A percentile compares a stretch with the other conserved stretches of the same genome.
phyloP scores from a whole-genome alignment of 2,113 vertebrate genomes.

The Willisornis vidua region DNA sequence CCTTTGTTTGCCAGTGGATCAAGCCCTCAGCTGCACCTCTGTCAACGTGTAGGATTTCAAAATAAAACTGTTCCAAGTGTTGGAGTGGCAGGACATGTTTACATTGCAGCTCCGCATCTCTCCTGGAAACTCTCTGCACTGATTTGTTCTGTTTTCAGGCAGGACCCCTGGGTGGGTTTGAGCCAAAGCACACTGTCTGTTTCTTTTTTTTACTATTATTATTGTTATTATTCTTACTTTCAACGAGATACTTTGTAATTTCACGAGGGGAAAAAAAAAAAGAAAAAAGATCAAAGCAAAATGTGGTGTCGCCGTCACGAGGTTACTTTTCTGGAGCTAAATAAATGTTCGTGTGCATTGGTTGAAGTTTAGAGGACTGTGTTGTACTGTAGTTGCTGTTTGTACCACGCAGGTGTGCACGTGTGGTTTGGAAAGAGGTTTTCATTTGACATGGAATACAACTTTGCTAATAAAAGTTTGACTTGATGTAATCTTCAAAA shows the following conservation, averaged over 20 bases:
- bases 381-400: conserved; percentile 77
- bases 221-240: background rate
- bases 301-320: conserved; percentile 21
- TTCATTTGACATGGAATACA: conserved; percentile 74
- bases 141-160: conserved; percentile 35
- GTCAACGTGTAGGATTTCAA: background rate
- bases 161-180: conserved; percentile 33
- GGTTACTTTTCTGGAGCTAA: conserved; percentile 52
- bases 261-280: background rate
- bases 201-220: background rate
- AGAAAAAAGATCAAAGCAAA: conserved; percentile 48
- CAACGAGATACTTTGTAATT: conserved; percentile 1
- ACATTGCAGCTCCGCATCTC: conserved; percentile 38
- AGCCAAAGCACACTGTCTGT: conserved; percentile 64
- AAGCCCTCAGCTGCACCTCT: background rate
- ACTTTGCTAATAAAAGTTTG: conserved; percentile 81
- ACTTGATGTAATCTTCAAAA: conserved; percentile 70
- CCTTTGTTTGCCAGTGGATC: background rate
- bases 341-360: conserved; percentile 64
- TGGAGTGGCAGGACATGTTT: conserved; percentile 53
- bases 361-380: conserved; percentile 62
- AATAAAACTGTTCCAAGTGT: background rate
- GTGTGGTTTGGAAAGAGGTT: conserved; percentile 71
- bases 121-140: conserved; percentile 30
- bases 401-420: conserved; percentile 72